phyloP scores from a whole-genome alignment of 2,888 invertebrate genomes.

The Priocnemis perturbator region DNA sequence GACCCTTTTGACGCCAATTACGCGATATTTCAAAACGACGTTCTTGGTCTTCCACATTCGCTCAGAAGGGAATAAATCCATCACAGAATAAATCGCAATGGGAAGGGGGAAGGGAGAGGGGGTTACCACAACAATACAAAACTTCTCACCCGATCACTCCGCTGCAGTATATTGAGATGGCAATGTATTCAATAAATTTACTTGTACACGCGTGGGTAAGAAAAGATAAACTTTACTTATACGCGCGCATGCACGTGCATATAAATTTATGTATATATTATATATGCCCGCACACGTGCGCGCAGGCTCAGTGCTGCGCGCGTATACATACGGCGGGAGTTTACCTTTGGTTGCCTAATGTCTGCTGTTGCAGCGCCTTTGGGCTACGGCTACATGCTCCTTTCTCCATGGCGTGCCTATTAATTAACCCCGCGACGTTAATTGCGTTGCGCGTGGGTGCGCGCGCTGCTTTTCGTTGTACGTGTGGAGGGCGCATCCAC shows the following conservation, averaged over 20 bases:
- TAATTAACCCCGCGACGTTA: constrained; percentile 64
- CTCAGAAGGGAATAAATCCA: background rate
- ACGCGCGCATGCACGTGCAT: background rate
- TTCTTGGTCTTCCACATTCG: background rate
- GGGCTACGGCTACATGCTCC: constrained; percentile 46
- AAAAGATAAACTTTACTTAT: constrained; percentile 9
- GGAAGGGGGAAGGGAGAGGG: background rate
- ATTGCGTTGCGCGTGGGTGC: constrained; percentile 53
- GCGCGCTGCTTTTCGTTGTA: constrained; percentile 27
- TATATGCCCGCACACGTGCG: too few relatives aligned
- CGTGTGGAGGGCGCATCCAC: constrained; percentile 9
- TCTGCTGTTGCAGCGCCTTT: constrained; percentile 49
- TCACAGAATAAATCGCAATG: background rate
- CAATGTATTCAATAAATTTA: background rate
- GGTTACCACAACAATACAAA: too few relatives aligned
- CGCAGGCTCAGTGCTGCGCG: too few relatives aligned
- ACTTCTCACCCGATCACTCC: too few relatives aligned
- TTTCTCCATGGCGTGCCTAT: constrained; percentile 55
- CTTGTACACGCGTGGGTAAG: constrained; percentile 13
- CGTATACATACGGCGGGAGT: constrained; percentile 22
- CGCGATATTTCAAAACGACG: constrained; percentile 52
- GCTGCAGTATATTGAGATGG: too few relatives aligned
- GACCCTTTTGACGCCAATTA: constrained; percentile 57
- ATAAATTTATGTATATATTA: too few relatives aligned
- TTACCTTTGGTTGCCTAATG: constrained; percentile 54